A percentile compares a stretch with the other conserved stretches of the same genome.
Conservation (phyloP, 1,140 invertebrate genomes). For the Aphis gossypii region DNA sequence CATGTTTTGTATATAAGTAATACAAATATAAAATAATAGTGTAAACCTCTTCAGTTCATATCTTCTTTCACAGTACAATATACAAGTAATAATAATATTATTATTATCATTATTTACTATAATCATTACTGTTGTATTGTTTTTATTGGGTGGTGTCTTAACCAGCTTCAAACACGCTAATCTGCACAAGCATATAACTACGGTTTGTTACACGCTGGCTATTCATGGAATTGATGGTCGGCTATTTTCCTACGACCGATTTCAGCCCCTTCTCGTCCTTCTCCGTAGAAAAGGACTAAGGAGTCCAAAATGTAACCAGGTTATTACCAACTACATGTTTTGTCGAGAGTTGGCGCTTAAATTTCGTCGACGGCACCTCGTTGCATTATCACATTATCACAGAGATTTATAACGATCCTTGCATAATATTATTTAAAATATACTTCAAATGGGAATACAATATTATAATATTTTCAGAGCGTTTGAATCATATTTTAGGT, state of each 20-base stretch:
- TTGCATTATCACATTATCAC: background rate
- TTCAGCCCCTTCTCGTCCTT: background rate
- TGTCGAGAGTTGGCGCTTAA: background rate
- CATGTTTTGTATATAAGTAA: background rate
- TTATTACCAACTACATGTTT: too few species aligned
- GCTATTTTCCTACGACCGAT: background rate
- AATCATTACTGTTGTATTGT: background rate
- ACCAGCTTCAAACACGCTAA: background rate
- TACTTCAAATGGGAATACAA: background rate
- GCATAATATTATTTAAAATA: too few species aligned
- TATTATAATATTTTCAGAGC: background rate
- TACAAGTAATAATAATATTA: background rate
- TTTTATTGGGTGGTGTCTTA: background rate
- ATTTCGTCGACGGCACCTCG: background rate
- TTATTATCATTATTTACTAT: background rate
- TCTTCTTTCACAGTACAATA: background rate
- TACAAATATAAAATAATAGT: background rate
- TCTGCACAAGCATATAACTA: background rate
- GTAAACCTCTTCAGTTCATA: background rate
- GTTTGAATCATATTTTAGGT: background rate
- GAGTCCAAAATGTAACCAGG: background rate
- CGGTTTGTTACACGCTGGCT: background rate
- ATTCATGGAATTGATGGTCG: background rate
- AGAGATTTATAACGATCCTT: background rate
- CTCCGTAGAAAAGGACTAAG: background rate